Evolutionary conservation across 2,113 vertebrate species (phyloP), one percentile per base, ranked within the genome.

Genomic region (Alouatta palliata): DNA sequence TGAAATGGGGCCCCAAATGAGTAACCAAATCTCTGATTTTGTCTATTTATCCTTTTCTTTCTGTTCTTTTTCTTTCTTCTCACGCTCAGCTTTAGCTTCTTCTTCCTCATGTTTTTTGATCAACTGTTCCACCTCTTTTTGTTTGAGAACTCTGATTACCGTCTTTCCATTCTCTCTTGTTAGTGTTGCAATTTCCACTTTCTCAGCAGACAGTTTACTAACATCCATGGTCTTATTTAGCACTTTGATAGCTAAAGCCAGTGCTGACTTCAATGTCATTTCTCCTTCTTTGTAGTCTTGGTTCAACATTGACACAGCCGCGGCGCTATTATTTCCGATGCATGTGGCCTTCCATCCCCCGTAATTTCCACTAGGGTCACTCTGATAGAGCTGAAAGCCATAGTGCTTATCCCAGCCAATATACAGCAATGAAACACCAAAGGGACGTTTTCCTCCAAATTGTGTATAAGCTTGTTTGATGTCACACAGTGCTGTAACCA

Each of bases 341-440:
- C 99, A 99, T 0, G 99, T 99, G 76, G 99, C 99, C 97, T 99
- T 99, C 99, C 99, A 99, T 4, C 99, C 99, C 71, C 99, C 99
- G 0, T 99, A 99, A 98, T 99, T 99, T 13, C 99, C 99, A 70
- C 99, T 99, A 40, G 99, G 99, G 98, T 99, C 99, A 32, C 99
- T 99, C 97, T 99, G 99, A 97, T 99, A 99, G 64, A 99, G 98
- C 98, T 99, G 99, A 98, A 99, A 99, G 82, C 99, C 99, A 8
- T 99, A 99, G 97, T 99, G 99, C 97, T 99, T 99, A 98, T 99
- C 99, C 99, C 99, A 99, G 96, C 99, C 99, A 98, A 99, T 99
- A 98, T 99, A 99, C 20, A 99, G 99, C 98, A 99, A 97, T 0
- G 99, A 99, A 71, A 99, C 99, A 92, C 99, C 99, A 94, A 99